Evolutionary conservation across 2,888 invertebrate genomes (phyloP), one percentile per base, ranked within the genome.

Genomic region (Eupithecia exiguata): DNA sequence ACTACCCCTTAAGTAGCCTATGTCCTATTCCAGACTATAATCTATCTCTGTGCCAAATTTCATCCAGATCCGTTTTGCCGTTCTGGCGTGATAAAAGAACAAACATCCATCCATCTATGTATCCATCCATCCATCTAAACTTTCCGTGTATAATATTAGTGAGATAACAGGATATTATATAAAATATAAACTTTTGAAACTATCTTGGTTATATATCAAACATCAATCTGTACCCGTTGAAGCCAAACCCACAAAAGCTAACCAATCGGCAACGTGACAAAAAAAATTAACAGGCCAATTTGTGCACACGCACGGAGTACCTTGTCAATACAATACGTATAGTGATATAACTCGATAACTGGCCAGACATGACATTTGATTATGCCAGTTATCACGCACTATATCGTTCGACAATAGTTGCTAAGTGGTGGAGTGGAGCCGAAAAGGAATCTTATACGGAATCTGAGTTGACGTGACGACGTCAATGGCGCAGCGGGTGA

Each of bases 291-390:
- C 46, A 69, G 21, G 38, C 58, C 40, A 69, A 68, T 69, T 61
- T 69, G 40, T 21, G n/a, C 14, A 61, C 69, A 69, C 69, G 69
- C 61, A 40, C 25, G 18, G 61, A 18, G 40, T 61, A 16, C 21
- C 61, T 58, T 69, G 10, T 40, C 40, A 36, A 6, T 53, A 21
- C 21, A 18, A 53, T 7, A 14, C 21, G 1, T 30, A 30, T 4
- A 30, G 30, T 30, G 30, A 30, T 30, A 61, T 21, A 62, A 30
- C 18, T 35, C 38, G 65, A 58, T 71, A 67, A 66, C 25, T 67
- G 40, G 40, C 53, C 18, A 71, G 66, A 40, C 66, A 43, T 71
- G 66, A 67, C 58, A 35, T 61, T 67, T 71, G 58, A 67, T 71
- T 61, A 71, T 30, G 40, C n/a, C 61, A 58, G 10, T 71, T 49